Percentiles rank a stretch among this genome's conserved stretches.
These are phyloP conservation scores for Stenchaetothrips biformis DNA, from an alignment of 2,888 invertebrate species.

Conservation along the genomic window DNA sequence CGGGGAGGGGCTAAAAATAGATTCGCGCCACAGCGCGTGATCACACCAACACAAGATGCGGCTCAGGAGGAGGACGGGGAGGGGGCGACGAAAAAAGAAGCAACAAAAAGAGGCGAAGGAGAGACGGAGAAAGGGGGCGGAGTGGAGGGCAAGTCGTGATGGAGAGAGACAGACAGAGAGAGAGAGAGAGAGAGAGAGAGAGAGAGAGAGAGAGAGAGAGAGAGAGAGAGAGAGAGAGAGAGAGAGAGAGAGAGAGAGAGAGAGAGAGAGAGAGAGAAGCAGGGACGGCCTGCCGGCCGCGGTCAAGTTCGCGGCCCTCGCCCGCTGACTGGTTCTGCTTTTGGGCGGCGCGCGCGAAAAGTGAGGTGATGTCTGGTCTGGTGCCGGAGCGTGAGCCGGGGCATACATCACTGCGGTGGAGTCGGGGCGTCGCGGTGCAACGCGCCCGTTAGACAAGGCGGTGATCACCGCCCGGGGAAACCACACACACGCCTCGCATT, in stretches of 20 bases:
- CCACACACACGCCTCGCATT: too few relatives aligned
- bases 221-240: too few relatives aligned
- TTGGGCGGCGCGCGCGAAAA: neutral
- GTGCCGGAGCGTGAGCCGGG: neutral
- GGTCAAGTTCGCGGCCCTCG: constrained; percentile 18
- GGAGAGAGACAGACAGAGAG: neutral
- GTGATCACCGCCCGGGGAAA: too few relatives aligned
- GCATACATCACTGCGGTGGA: neutral
- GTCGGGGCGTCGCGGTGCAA: neutral
- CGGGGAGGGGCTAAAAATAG: constrained; percentile 8
- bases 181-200: too few relatives aligned
- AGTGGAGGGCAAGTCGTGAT: too few relatives aligned
- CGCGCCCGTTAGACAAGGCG: neutral
- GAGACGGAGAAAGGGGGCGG: too few relatives aligned
- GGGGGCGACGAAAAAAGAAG: neutral
- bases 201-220: too few relatives aligned
- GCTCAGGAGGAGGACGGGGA: neutral
- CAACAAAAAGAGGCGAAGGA: neutral
- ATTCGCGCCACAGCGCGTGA: neutral
- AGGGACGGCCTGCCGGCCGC: too few relatives aligned
- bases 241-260: too few relatives aligned
- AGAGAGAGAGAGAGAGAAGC: too few relatives aligned
- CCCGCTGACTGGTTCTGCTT: neutral
- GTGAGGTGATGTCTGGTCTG: neutral
- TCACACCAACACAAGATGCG: neutral